phyloP scores from a whole-genome alignment of 2,888 invertebrate species.

The Apotomis betuletana region DNA sequence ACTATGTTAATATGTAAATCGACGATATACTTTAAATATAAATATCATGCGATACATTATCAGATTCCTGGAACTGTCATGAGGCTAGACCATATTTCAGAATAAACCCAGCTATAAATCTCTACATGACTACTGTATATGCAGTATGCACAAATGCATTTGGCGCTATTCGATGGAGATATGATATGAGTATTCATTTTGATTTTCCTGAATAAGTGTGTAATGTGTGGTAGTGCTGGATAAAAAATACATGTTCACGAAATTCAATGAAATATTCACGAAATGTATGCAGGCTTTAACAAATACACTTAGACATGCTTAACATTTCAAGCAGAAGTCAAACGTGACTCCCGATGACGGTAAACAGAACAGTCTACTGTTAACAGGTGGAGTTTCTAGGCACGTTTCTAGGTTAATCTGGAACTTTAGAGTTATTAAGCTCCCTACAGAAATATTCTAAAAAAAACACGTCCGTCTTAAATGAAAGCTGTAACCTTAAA shows the following conservation, averaged over 20 bases:
- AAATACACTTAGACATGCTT: not conserved
- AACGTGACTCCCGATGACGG: conserved; percentile 57
- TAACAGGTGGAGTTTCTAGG: conserved; percentile 58
- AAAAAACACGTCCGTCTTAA: not conserved
- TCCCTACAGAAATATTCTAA: not conserved
- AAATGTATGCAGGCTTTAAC: not conserved
- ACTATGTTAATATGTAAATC: conserved; percentile 28
- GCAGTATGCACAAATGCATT: not conserved
- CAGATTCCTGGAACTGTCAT: conserved; percentile 27
- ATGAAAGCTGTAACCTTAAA: no score
- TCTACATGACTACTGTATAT: not conserved
- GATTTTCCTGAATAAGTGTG: not conserved
- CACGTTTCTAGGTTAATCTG: conserved; percentile 56
- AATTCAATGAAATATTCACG: not conserved
- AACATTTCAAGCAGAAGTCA: conserved; percentile 18
- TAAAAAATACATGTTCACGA: not conserved
- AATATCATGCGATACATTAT: conserved; percentile 15
- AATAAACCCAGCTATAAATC: conserved; percentile 27
- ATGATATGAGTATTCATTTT: not conserved
- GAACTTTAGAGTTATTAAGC: conserved; percentile 3
- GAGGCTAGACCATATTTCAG: conserved; percentile 23
- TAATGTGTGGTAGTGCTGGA: not conserved
- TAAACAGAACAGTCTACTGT: conserved; percentile 55
- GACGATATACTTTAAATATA: conserved; percentile 7
- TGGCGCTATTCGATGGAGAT: not conserved